Evolutionary conservation across 2,888 invertebrate genomes (phyloP).

Genomic region (Tetragonisca angustula): DNA sequence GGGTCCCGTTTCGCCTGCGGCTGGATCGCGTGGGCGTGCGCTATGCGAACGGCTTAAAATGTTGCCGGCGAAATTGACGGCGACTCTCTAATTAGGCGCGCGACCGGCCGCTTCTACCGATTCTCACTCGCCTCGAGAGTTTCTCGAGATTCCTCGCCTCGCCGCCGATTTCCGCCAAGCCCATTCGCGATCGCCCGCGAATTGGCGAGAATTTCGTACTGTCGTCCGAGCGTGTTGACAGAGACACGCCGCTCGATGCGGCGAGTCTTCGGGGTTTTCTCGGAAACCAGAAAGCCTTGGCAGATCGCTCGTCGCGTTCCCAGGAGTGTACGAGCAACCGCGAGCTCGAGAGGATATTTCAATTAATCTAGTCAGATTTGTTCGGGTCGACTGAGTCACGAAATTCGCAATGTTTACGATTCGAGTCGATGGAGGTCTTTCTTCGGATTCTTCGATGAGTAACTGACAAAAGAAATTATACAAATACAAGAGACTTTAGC

Average conservation of each 20-base stretch:
- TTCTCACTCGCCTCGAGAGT: constrained; percentile 38
- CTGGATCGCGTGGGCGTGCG: constrained; percentile 71
- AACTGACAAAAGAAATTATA: too few species aligned
- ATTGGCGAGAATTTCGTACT: constrained; percentile 39
- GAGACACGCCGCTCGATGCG: constrained; percentile 10
- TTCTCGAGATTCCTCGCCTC: constrained; percentile 23
- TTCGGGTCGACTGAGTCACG: neutral
- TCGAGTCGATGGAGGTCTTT: too few species aligned
- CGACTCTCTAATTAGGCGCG: constrained; percentile 76
- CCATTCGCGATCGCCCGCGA: constrained; percentile 52
- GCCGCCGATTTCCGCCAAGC: constrained; percentile 51
- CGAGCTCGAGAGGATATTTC: neutral
- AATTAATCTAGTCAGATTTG: neutral
- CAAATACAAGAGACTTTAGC: too few species aligned
- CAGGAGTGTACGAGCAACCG: neutral
- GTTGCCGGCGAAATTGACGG: constrained; percentile 76
- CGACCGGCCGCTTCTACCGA: constrained; percentile 60
- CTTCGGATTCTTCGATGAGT: too few species aligned
- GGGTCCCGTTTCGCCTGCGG: constrained; percentile 70
- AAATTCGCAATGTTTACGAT: too few species aligned
- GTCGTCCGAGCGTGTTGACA: constrained; percentile 16
- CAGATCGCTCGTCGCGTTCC: neutral
- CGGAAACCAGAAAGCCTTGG: constrained; percentile 8
- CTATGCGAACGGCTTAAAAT: constrained; percentile 69
- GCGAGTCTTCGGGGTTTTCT: neutral